phyloP scores from a whole-genome alignment of 2,888 invertebrate species.

The Chrysolina oricalcia region DNA sequence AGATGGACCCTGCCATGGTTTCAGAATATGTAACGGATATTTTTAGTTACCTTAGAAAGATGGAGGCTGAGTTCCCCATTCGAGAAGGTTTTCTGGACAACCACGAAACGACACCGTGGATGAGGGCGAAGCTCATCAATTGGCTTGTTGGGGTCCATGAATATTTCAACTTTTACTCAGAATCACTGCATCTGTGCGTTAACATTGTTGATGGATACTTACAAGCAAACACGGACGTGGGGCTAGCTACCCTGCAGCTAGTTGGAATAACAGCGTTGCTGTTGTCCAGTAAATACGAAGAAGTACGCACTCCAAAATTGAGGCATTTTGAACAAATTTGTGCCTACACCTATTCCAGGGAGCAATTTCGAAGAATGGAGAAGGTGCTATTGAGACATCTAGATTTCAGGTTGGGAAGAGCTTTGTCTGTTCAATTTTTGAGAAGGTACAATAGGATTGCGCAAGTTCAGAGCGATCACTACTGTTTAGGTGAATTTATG shows the following conservation, averaged over 20 bases:
- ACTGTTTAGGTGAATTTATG: constrained; percentile 85
- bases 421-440: neutral
- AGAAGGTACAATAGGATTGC: neutral
- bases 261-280: neutral
- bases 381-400: neutral
- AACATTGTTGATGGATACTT: neutral
- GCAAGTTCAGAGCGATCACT: constrained; percentile 58
- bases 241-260: neutral
- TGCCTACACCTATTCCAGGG: neutral
- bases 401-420: neutral
- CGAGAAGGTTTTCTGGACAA: constrained; percentile 78
- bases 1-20: constrained; percentile 84
- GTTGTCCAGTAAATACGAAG: neutral
- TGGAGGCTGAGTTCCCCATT: constrained; percentile 83
- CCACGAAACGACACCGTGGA: constrained; percentile 70
- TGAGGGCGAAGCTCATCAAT: neutral
- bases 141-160: neutral
- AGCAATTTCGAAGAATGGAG: neutral
- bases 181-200: neutral
- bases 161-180: neutral
- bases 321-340: neutral
- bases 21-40: constrained; percentile 94
- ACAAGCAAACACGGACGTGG: neutral
- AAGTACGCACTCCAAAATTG: neutral
- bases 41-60: constrained; percentile 83